Conservation (phyloP, 2,113 vertebrate genomes). For the Neotoma lepida region DNA sequence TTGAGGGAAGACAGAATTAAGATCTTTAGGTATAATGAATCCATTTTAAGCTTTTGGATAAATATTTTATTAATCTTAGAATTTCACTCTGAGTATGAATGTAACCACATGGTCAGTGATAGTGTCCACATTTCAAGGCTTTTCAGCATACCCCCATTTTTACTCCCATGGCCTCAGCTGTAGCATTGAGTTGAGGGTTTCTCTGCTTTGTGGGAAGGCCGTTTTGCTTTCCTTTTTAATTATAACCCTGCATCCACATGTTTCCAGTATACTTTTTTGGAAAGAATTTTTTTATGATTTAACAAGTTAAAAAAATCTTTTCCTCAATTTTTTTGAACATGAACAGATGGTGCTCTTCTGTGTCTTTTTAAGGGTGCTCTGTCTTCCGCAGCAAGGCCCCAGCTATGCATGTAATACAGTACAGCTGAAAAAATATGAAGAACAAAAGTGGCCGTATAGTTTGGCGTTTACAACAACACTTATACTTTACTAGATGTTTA, state of each 20-base stretch:
- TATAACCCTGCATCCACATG: constrained; percentile 63
- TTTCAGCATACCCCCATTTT: constrained; percentile 37
- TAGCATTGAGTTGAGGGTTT: constrained; percentile 62
- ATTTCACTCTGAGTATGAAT: constrained; percentile 44
- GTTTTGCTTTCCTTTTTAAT: constrained; percentile 68
- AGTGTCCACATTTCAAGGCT: constrained; percentile 48
- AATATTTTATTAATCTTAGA: constrained; percentile 67
- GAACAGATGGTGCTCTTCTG: constrained; percentile 75
- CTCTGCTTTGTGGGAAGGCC: constrained; percentile 37
- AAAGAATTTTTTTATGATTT: constrained; percentile 71
- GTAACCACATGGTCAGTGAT: constrained; percentile 63
- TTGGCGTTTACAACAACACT: constrained; percentile 11
- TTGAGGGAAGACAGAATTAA: background rate
- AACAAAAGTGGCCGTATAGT: background rate
- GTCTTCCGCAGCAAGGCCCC: constrained; percentile 57
- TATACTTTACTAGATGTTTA: background rate
- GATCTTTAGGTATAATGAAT: constrained; percentile 4
- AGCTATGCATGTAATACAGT: constrained; percentile 50
- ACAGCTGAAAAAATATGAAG: constrained; percentile 42
- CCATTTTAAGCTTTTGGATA: constrained; percentile 58
- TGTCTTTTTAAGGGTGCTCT: constrained; percentile 63
- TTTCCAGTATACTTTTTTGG: constrained; percentile 57
- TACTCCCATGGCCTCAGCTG: constrained; percentile 24
- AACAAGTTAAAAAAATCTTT: constrained; percentile 66
- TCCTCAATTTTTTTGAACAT: constrained; percentile 48